phyloP scores from a whole-genome alignment of 2,888 invertebrate species.

The Eledona agricola region DNA sequence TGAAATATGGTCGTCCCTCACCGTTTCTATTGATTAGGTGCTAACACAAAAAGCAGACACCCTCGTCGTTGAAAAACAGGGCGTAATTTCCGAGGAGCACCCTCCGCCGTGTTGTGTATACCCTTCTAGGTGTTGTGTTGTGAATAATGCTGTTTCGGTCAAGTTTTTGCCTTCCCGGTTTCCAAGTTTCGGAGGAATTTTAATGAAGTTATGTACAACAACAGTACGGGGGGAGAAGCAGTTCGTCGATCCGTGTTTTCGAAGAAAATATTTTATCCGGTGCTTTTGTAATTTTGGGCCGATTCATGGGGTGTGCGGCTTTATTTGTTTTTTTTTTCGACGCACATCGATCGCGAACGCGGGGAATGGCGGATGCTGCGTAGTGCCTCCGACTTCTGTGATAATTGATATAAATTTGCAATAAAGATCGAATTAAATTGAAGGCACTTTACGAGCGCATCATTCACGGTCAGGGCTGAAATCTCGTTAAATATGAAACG shows the following conservation, averaged over 20 bases:
- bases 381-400: too few relatives aligned
- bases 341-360: too few relatives aligned
- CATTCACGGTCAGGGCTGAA: conserved; percentile 8
- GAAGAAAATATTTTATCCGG: conserved; percentile 27
- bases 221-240: conserved; percentile 23
- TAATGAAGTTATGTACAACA: conserved; percentile 33
- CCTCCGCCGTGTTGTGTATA: conserved; percentile 22
- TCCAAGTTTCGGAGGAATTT: conserved; percentile 27
- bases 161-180: conserved; percentile 30
- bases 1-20: conserved; percentile 19
- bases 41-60: conserved; percentile 35
- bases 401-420: conserved; percentile 25
- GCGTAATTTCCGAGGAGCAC: conserved; percentile 26
- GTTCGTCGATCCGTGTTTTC: conserved; percentile 9
- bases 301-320: too few relatives aligned
- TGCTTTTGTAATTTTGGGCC: too few relatives aligned
- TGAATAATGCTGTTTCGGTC: conserved; percentile 33
- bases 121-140: conserved; percentile 30
- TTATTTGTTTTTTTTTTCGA: too few relatives aligned
- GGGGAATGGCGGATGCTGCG: too few relatives aligned
- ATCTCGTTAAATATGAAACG: conserved; percentile 14
- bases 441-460: conserved; percentile 19
- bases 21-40: conserved; percentile 36
- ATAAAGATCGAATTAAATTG: conserved; percentile 18
- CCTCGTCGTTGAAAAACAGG: conserved; percentile 25